Evolutionary conservation across 1,140 invertebrate genomes (phyloP), one percentile per base, ranked within the genome.

Genomic region (Amphibalanus amphitrite): DNA sequence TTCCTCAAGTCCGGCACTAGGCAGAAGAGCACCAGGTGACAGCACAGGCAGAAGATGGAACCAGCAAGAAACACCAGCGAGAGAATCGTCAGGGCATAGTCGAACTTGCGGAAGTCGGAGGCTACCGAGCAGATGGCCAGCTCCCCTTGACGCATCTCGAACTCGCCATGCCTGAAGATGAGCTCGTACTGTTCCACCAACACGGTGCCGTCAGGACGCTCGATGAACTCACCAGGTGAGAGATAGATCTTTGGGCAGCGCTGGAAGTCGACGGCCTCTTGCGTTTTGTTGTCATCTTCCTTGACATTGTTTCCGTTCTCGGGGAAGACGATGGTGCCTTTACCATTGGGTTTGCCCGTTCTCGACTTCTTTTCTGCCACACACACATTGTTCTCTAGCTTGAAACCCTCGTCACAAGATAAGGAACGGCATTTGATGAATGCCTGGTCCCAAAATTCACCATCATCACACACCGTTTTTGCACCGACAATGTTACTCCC

Each of bases 391-490:
- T 23, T 20, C 47, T 59, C 47, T 1, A 59, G 47, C 3, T 1
- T 13, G 47, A 59, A 59, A 1, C 47, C 47, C 1, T 1, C 47
- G 17, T 59, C 74, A 73, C 80, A 81, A 10, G 81, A 72, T 8
- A 83, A 76, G 26, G 76, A 75, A 28, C 82, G 77, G 72, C 83
- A 84, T 33, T 78, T 81, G 73, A 81, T 79, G 75, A 81, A 82
- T 74, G 84, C 84, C 1, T 83, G 83, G 77, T 86, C 85, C 73
- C 78, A 85, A 20, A 84, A 76, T 72, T 82, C 75, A 17, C 76
- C 76, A 0, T 74, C 67, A 0, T 70, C 64, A 72, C 81, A 83
- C 30, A 75, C 74, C 29, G 75, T 74, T 0, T 75, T 71, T 59
- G 77, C 76, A 0, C 82, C 82, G 0, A 83, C 82, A 28, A 75